phyloP scores from a whole-genome alignment of 1,140 invertebrate genomes.

The Scaptomyza hsui region DNA sequence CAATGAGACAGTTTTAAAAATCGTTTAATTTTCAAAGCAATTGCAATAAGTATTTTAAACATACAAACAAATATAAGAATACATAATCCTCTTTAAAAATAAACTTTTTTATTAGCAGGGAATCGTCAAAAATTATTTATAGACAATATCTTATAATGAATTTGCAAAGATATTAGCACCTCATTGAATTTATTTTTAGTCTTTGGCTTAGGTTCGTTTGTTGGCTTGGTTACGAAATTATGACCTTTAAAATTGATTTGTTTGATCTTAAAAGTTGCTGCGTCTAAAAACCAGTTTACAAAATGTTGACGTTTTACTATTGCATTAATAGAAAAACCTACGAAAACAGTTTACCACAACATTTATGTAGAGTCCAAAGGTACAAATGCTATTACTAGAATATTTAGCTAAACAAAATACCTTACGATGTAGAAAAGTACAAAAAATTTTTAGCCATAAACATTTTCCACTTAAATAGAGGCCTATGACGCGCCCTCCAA shows the following conservation, averaged over 20 bases:
- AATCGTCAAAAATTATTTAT: background rate
- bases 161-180: conserved; percentile 30
- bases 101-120: conserved; percentile 9
- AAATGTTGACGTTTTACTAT: background rate
- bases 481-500: conserved; percentile 1
- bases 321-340: background rate
- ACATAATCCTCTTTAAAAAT: conserved; percentile 4
- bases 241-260: conserved; percentile 50
- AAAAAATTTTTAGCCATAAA: conserved; percentile 6
- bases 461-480: background rate
- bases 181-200: conserved; percentile 7
- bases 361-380: background rate
- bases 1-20: background rate
- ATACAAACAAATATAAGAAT: background rate
- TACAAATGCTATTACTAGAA: background rate
- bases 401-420: conserved; percentile 1
- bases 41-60: background rate
- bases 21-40: background rate
- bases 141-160: conserved; percentile 1
- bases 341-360: background rate
- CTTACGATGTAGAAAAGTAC: background rate
- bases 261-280: conserved; percentile 33
- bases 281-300: conserved; percentile 26
- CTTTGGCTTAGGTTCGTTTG: conserved; percentile 10
- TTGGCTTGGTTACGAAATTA: conserved; percentile 39